Conservation (phyloP, 1,140 invertebrate species). For the Tetramorium alpestre region DNA sequence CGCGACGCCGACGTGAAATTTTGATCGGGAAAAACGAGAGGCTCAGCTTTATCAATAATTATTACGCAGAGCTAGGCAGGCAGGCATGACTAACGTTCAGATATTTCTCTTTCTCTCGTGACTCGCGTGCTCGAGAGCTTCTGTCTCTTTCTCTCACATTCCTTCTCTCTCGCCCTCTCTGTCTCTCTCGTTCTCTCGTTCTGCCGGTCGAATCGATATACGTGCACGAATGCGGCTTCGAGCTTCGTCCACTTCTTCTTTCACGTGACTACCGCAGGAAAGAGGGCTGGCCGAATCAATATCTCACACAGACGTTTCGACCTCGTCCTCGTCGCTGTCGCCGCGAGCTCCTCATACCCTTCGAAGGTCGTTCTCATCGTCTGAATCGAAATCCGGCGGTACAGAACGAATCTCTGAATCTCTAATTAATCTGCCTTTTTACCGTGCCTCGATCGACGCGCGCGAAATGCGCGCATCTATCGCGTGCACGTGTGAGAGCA, state of each 20-base stretch:
- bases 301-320: conserved; percentile 74
- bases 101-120: conserved; percentile 50
- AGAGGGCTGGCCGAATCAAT: conserved; percentile 75
- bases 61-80: conserved; percentile 33
- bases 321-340: conserved; percentile 62
- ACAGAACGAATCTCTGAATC: conserved; percentile 15
- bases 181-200: conserved; percentile 38
- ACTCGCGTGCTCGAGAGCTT: conserved; percentile 65
- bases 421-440: conserved; percentile 55
- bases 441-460: not conserved
- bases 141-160: not conserved
- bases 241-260: conserved; percentile 77
- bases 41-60: conserved; percentile 43
- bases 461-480: not conserved
- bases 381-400: conserved; percentile 34
- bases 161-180: conserved; percentile 9
- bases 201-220: conserved; percentile 73
- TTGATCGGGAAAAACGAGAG: conserved; percentile 47
- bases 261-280: conserved; percentile 76
- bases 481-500: conserved; percentile 22
- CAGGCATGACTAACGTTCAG: conserved; percentile 46
- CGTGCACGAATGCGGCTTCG: conserved; percentile 77
- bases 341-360: conserved; percentile 30
- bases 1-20: conserved; percentile 37
- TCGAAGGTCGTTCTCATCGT: conserved; percentile 51